Evolutionary conservation across 2,888 invertebrate species (phyloP).

Genomic region (Epirrhoe tristata): DNA sequence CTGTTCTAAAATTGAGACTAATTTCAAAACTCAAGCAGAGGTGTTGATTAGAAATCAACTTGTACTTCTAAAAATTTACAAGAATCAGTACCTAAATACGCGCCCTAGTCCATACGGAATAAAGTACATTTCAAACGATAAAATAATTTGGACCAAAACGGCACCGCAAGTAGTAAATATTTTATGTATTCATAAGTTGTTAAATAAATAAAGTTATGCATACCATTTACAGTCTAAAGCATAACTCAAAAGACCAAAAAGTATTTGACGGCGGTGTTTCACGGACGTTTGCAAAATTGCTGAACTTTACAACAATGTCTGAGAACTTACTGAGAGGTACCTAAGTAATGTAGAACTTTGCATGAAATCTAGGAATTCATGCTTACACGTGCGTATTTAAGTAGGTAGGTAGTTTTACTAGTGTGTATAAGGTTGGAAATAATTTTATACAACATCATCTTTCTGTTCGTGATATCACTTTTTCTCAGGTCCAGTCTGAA

Average conservation of each 20-base stretch:
- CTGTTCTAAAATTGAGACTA: too few relatives aligned
- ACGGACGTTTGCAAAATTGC: slow-evolving; percentile 45
- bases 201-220: slow-evolving; percentile 13
- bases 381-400: neutral
- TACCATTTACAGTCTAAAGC: slow-evolving; percentile 35
- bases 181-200: neutral
- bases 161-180: neutral
- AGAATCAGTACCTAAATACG: too few relatives aligned
- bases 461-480: neutral
- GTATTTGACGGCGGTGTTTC: slow-evolving; percentile 46
- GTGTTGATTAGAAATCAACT: too few relatives aligned
- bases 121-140: too few relatives aligned
- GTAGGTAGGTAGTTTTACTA: too few relatives aligned
- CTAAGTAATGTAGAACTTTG: slow-evolving; percentile 1
- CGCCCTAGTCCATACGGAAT: too few relatives aligned
- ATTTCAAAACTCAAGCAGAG: too few relatives aligned
- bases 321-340: slow-evolving; percentile 12
- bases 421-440: too few relatives aligned
- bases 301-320: slow-evolving; percentile 44
- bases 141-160: too few relatives aligned
- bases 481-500: too few relatives aligned
- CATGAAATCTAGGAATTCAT: neutral
- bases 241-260: slow-evolving; percentile 42
- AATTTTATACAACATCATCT: neutral
- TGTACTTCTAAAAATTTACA: too few relatives aligned